Evolutionary conservation across 2,797 vertebrate species (phyloP).

Genomic region (Caiman crocodilus): DNA sequence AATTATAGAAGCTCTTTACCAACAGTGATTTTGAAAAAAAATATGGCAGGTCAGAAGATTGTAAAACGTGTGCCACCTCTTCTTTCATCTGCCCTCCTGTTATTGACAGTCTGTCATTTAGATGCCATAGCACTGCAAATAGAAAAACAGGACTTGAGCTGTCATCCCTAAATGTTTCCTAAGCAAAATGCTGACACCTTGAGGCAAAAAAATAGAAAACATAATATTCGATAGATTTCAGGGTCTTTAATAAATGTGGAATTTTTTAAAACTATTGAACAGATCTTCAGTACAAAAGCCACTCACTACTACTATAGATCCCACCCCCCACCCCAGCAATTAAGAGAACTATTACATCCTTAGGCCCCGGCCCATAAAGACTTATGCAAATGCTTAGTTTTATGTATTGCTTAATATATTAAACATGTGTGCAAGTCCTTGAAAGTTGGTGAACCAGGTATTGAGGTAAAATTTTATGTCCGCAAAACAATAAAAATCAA

Average conservation of each 20-base stretch:
- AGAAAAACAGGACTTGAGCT: slow-evolving; percentile 11
- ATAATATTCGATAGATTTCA: background rate
- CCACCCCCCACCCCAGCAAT: background rate
- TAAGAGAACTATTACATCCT: background rate
- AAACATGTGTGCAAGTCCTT: background rate
- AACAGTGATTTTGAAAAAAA: slow-evolving; percentile 52
- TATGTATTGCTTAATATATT: background rate
- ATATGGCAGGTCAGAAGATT: slow-evolving; percentile 56
- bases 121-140: background rate
- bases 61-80: slow-evolving; percentile 44
- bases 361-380: background rate
- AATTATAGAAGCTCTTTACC: slow-evolving; percentile 46
- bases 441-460: background rate
- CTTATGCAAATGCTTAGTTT: background rate
- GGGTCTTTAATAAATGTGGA: fast-evolving
- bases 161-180: background rate
- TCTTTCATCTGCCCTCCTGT: slow-evolving; percentile 6
- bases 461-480: background rate
- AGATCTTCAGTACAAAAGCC: background rate
- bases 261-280: background rate
- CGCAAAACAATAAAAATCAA: background rate
- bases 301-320: fast-evolving
- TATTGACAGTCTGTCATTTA: slow-evolving; percentile 49
- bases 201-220: slow-evolving; percentile 3
- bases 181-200: slow-evolving; percentile 74